Evolutionary conservation across 2,113 vertebrate species (phyloP).

Genomic region (Symphodus melops): DNA sequence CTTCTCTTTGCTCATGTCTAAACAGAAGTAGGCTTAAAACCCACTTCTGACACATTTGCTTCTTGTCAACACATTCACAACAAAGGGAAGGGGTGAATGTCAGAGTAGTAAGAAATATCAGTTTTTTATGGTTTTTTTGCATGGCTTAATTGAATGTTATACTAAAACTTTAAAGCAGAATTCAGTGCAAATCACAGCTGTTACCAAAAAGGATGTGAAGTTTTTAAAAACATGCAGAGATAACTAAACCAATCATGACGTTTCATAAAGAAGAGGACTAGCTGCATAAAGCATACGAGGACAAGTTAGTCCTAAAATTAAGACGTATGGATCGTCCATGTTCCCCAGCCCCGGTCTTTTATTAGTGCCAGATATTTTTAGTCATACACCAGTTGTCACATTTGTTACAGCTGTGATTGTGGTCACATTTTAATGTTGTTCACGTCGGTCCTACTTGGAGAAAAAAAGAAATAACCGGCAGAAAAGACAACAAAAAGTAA

Average conservation of each 20-base stretch:
- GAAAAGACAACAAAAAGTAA: not conserved
- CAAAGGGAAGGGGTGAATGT: not conserved
- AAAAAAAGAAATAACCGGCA: too few species aligned
- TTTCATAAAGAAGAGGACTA: not conserved
- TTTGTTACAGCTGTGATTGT: slow-evolving; percentile 42
- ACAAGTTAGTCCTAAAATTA: not conserved
- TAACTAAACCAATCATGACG: not conserved
- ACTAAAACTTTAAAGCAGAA: not conserved
- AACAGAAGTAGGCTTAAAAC: not conserved
- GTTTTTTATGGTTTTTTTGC: not conserved
- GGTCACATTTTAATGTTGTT: slow-evolving; percentile 24
- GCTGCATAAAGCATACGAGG: not conserved
- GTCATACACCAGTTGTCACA: slow-evolving; percentile 57
- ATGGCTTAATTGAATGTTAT: not conserved
- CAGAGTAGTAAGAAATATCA: not conserved
- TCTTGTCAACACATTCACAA: not conserved
- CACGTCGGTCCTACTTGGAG: not conserved
- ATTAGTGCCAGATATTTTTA: slow-evolving; percentile 55
- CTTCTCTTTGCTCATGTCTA: slow-evolving; percentile 4
- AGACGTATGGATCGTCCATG: not conserved
- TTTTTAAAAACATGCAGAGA: not conserved
- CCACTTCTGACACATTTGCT: not conserved
- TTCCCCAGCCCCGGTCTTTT: slow-evolving; percentile 17
- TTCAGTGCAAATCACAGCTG: not conserved
- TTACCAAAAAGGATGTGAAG: not conserved